phyloP scores from a whole-genome alignment of 2,888 invertebrate genomes.

The Orchesella flavescens region DNA sequence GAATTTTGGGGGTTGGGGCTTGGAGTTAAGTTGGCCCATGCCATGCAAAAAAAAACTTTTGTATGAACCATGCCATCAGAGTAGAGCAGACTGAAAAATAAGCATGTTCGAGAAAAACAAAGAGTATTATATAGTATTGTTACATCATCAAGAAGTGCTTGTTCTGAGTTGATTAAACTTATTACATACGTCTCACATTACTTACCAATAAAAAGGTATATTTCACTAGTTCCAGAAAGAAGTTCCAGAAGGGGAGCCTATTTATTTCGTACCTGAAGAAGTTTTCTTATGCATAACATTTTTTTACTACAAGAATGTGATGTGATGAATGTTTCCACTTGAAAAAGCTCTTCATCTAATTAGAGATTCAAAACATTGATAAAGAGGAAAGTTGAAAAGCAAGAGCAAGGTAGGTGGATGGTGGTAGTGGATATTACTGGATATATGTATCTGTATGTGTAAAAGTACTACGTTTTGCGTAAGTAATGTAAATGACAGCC shows the following conservation, averaged over 20 bases:
- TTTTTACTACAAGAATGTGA: not conserved
- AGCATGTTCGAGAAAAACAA: too few relatives aligned
- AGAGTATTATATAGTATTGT: not conserved
- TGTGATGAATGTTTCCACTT: not conserved
- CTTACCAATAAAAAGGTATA: not conserved
- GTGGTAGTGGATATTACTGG: too few relatives aligned
- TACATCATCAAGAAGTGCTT: constrained; percentile 23
- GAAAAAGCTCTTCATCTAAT: constrained; percentile 6
- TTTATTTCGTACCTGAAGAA: not conserved
- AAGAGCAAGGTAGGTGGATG: not conserved
- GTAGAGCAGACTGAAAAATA: too few relatives aligned
- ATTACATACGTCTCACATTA: not conserved
- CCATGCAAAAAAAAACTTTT: too few relatives aligned
- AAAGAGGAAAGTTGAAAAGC: constrained; percentile 12
- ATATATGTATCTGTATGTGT: too few relatives aligned
- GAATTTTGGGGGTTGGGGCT: not conserved
- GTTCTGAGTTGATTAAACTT: constrained; percentile 27
- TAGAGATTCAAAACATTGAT: constrained; percentile 23
- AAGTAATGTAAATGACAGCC: not conserved
- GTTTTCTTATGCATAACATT: not conserved
- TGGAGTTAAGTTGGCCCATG: not conserved
- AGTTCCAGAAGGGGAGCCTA: not conserved
- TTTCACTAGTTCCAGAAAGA: constrained; percentile 3
- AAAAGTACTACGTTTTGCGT: too few relatives aligned
- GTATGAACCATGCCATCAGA: too few relatives aligned